Base-by-base conservation (phyloP, 1,140 invertebrate genomes). In the Euura saliciscinereae region DNA sequence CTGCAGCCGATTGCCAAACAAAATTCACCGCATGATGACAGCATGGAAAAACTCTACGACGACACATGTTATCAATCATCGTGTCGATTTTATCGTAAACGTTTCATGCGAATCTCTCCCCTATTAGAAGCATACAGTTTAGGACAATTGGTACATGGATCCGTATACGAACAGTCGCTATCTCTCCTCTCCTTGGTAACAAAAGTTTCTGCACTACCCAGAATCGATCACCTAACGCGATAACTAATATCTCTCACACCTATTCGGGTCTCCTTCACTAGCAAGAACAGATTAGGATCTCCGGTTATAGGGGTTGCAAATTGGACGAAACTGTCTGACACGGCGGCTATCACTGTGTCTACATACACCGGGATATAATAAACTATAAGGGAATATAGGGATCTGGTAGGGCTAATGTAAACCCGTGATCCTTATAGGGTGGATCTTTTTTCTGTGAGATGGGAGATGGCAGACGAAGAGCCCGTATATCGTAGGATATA, bases 241-340 rank as follows among this genome's bases (percentile, higher is more conserved):
- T 59, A 59, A 59, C 8, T n/a, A 8, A 59, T 59, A 59, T 4
- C 51, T 59, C 51, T 59, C 8, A 59, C 51, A 59, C 51, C 51
- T 59, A 11, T 59, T 8, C 6, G 13, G 51, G 28, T 28, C 28
- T 28, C 51, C 51, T 59, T 8, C 51, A 59, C 13, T n/a, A 59
- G 8, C 51, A 6, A 59, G 13, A 8, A n/a, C 3, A 59, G 51
- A 59, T 59, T 59, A 59, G 51, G 51, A 59, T 59, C 51, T 59
- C 13, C 51, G 51, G 3, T 59, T n/a, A 28, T 28, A n/a, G 51
- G 51, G 51, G 51, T 59, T 59, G 51, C 51, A 59, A 59, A 59
- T 59, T 59, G 51, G 51, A 59, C 51, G 51, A 59, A 59, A 59
- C 51, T 59, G 51, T 59, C 8, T n/a, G 51, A 59, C 51, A 59